Conservation (phyloP, 1,140 invertebrate genomes). For the Hylaeus volcanicus region DNA sequence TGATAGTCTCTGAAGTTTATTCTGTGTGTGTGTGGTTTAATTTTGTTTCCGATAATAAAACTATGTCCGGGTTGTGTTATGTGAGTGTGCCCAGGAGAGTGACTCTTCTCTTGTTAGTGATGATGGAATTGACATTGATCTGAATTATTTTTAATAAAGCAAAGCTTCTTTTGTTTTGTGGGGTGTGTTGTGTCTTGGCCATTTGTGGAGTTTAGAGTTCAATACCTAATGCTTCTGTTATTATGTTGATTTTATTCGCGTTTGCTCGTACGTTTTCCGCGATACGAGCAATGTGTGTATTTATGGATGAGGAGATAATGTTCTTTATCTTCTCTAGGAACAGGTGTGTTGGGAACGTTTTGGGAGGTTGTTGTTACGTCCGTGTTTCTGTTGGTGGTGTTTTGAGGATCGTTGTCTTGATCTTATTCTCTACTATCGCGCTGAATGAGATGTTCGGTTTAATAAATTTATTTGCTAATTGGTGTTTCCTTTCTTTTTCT, state of each 20-base stretch:
- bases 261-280: no score
- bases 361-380: no score
- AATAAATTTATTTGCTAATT: background rate
- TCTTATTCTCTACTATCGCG: background rate
- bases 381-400: no score
- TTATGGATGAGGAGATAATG: no score
- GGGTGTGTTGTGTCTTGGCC: no score
- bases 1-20: slow-evolving; percentile 42
- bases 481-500: background rate
- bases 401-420: no score
- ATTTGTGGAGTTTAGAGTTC: no score
- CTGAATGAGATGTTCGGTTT: background rate
- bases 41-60: slow-evolving; percentile 53
- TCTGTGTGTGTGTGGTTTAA: slow-evolving; percentile 34
- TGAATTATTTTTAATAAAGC: background rate
- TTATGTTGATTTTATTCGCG: no score
- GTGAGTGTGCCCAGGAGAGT: slow-evolving; percentile 27
- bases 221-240: no score
- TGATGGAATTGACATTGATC: slow-evolving; percentile 51
- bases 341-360: no score
- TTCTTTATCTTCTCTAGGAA: no score
- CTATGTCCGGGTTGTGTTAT: slow-evolving; percentile 43
- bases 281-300: no score
- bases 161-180: background rate
- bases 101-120: slow-evolving; percentile 39